A percentile compares a stretch with the other conserved stretches of the same genome.
Evolutionary conservation across 2,113 vertebrate genomes (phyloP).

Genomic region (Equus przewalskii): DNA sequence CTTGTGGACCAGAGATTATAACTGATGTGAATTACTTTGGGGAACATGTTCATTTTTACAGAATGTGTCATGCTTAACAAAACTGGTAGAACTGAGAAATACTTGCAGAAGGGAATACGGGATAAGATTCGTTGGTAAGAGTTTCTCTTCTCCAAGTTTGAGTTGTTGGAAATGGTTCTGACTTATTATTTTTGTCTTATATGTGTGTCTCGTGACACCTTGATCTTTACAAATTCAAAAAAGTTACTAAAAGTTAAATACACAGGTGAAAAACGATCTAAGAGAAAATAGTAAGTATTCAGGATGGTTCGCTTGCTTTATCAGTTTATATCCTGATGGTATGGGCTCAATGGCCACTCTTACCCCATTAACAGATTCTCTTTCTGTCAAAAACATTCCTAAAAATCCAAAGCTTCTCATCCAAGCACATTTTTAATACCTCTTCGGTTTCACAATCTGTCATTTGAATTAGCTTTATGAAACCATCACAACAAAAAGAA

Average conservation of each 20-base stretch:
- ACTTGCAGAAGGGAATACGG: background rate
- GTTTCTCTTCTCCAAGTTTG: background rate
- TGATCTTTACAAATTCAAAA: background rate
- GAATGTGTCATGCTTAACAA: background rate
- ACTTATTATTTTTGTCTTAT: conserved; percentile 2
- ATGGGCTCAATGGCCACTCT: background rate
- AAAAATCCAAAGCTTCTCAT: conserved; percentile 19
- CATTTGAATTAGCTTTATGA: conserved; percentile 60
- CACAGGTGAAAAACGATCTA: background rate
- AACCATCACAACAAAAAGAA: conserved; percentile 24
- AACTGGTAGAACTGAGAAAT: background rate
- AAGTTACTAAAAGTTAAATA: background rate
- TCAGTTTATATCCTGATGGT: background rate
- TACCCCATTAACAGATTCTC: background rate
- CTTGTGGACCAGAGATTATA: background rate
- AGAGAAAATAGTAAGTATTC: background rate
- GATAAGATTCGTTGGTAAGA: background rate
- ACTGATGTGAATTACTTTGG: background rate
- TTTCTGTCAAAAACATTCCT: background rate
- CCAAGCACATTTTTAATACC: background rate
- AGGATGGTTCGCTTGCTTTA: background rate
- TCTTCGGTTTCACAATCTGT: conserved; percentile 1
- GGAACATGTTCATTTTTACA: background rate
- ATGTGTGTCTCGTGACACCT: background rate
- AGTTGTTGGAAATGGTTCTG: background rate